Percentiles rank a stretch among this genome's conserved stretches.
Evolutionary conservation across 2,888 invertebrate species (phyloP).

Genomic region (Folsomia candida): DNA sequence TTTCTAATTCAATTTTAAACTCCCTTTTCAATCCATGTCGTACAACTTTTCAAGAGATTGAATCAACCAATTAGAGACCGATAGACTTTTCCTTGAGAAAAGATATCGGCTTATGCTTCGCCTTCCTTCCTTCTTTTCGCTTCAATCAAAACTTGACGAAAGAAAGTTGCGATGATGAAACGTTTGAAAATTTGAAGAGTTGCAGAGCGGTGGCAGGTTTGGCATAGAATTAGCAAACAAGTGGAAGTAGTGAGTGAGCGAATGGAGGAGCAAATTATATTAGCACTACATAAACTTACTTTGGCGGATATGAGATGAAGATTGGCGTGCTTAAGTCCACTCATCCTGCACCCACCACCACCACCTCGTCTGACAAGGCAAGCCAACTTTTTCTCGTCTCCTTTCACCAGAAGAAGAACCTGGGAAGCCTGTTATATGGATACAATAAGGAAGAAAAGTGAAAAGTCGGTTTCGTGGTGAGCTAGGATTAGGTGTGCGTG

Average conservation of each 20-base stretch:
- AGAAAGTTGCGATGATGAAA: neutral
- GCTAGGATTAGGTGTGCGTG: too few species aligned
- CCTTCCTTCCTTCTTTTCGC: too few species aligned
- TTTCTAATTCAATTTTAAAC: too few species aligned
- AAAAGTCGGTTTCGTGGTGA: too few species aligned
- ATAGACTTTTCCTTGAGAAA: too few species aligned
- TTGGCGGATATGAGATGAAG: neutral
- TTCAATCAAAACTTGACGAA: neutral
- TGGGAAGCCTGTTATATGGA: too few species aligned
- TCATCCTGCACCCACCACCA: neutral
- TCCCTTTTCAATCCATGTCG: too few species aligned
- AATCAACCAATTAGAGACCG: neutral
- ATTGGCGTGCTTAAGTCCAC: conserved; percentile 1
- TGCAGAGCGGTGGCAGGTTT: neutral
- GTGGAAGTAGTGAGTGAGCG: neutral
- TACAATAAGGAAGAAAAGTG: too few species aligned
- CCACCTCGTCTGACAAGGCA: neutral
- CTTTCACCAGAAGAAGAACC: too few species aligned
- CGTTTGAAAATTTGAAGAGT: neutral
- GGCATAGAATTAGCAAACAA: conserved; percentile 1
- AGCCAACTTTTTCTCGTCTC: neutral
- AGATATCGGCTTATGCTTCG: too few species aligned
- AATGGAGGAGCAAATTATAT: neutral
- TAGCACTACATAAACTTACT: neutral
- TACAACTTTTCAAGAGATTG: neutral